phyloP scores from a whole-genome alignment of 2,113 vertebrate species.

The Lamprotornis superbus region DNA sequence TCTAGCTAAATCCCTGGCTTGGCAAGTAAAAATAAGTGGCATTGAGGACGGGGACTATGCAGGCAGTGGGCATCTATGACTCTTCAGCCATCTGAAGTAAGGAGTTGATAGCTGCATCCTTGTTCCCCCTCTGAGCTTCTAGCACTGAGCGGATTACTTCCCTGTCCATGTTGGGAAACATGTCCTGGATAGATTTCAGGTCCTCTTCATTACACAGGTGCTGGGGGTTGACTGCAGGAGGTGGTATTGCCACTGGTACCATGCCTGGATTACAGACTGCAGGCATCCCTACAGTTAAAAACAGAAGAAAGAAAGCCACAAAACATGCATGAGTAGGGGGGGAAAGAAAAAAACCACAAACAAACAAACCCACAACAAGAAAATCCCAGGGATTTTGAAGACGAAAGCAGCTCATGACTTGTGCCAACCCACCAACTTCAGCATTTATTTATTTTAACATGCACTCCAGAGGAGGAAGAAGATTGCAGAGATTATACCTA shows the following conservation, averaged over 20 bases:
- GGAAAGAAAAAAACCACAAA: accelerated
- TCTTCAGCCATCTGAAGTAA: slow-evolving; percentile 96
- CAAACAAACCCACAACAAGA: neutral
- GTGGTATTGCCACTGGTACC: slow-evolving; percentile 85
- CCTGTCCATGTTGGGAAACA: slow-evolving; percentile 96
- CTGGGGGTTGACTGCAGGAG: slow-evolving; percentile 75
- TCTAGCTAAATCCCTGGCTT: slow-evolving; percentile 72
- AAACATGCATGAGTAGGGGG: neutral
- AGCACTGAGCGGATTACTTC: slow-evolving; percentile 95
- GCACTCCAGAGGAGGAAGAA: neutral
- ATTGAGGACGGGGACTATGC: neutral
- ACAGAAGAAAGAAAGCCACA: neutral
- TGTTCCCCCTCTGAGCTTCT: slow-evolving; percentile 92
- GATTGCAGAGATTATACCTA: neutral
- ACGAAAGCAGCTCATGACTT: neutral
- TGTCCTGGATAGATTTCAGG: slow-evolving; percentile 92
- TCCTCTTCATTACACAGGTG: slow-evolving; percentile 86
- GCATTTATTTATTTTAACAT: neutral
- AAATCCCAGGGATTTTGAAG: neutral
- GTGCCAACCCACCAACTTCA: neutral
- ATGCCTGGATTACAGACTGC: slow-evolving; percentile 89
- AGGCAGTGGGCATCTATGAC: slow-evolving; percentile 72
- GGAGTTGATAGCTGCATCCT: slow-evolving; percentile 93
- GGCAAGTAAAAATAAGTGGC: slow-evolving; percentile 48
- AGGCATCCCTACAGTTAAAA: slow-evolving; percentile 80